Base-by-base conservation (phyloP, 2,888 invertebrate species). In the Spisula solida region DNA sequence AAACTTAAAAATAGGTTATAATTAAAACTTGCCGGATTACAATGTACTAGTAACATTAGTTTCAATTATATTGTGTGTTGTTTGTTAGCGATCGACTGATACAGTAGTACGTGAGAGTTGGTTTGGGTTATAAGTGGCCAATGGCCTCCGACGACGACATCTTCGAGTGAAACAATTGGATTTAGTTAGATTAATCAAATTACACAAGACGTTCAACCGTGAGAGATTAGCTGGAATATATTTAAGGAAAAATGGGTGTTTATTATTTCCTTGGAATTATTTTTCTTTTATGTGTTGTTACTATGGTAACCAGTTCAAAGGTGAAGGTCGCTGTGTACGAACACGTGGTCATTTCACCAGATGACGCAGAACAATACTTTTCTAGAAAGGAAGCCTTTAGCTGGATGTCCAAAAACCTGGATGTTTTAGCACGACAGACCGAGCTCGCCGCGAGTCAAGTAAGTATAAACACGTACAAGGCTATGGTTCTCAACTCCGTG, bases 271-370 rank as follows among this genome's bases (percentile, higher is more conserved):
- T 75, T 18, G 31, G 31, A 75, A 4, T 75, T 47, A n/a, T 66
- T 47, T 1, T 70, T 20, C 8, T 82, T 47, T 20, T 4, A 16
- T 60, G 56, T 56, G 20, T 12, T 41, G 31, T 82, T 29, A 25
- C 82, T n/a, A 81, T 81, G 1, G 86, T 51, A 31, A 60, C 70
- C 18, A 5, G 81, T n/a, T 60, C 78, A 14, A 86, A 86, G 81
- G 91, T 90, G 70, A 92, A 87, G 81, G 92, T 88, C 6, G 92
- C 93, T 0, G 93, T 93, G 25, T 93, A 92, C 66, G 93, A 93
- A 81, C 93, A 93, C 88, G 93, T 88, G 47, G 90, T 93, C 55
- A 92, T 91, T 16, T 91, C 92, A 0, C 89, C 88, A 20, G 87
- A 82, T 6, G 83, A 88, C 31, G 31, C 90, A 1, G 79, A 60